Percentiles rank a stretch among this genome's conserved stretches.
Evolutionary conservation across 2,797 vertebrate genomes (phyloP).

Genomic region (Tokudaia tokunoshimensis): DNA sequence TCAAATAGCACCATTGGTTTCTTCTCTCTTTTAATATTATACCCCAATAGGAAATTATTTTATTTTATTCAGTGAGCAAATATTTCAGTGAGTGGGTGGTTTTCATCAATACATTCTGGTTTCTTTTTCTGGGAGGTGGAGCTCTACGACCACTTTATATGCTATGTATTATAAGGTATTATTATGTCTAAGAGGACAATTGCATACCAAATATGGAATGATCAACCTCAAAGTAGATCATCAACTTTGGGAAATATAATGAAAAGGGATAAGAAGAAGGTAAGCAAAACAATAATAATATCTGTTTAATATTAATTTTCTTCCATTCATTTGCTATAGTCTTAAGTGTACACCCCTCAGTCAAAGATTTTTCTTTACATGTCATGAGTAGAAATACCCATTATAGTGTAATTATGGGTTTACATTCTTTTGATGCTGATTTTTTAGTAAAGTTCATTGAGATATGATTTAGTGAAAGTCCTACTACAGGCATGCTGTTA

Average conservation of each 20-base stretch:
- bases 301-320: conserved; percentile 76
- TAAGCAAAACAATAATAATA: conserved; percentile 63
- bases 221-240: conserved; percentile 77
- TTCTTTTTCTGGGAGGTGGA: conserved; percentile 3
- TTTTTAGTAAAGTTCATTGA: not conserved
- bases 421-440: not conserved
- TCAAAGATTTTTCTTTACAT: conserved; percentile 3
- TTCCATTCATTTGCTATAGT: conserved; percentile 66
- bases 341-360: conserved; percentile 62
- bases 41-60: conserved; percentile 48
- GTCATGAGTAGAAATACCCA: not conserved
- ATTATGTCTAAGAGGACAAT: conserved; percentile 63
- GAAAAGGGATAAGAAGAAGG: conserved; percentile 56
- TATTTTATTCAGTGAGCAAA: conserved; percentile 53
- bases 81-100: conserved; percentile 32
- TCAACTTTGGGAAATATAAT: conserved; percentile 75
- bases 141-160: conserved; percentile 53
- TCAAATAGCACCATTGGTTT: conserved; percentile 36
- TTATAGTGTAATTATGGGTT: not conserved
- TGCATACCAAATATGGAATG: conserved; percentile 65
- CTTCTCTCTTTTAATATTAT: conserved; percentile 55
- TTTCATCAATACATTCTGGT: conserved; percentile 63
- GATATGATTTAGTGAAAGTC: not conserved
- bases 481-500: not conserved
- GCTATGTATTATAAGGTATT: conserved; percentile 63